Evolutionary conservation across 30 jellyfish, hydroid and myxozoan species (phyloP), one percentile per base, ranked within the genome.

Genomic region (Hydractinia symbiolongicarpus): DNA sequence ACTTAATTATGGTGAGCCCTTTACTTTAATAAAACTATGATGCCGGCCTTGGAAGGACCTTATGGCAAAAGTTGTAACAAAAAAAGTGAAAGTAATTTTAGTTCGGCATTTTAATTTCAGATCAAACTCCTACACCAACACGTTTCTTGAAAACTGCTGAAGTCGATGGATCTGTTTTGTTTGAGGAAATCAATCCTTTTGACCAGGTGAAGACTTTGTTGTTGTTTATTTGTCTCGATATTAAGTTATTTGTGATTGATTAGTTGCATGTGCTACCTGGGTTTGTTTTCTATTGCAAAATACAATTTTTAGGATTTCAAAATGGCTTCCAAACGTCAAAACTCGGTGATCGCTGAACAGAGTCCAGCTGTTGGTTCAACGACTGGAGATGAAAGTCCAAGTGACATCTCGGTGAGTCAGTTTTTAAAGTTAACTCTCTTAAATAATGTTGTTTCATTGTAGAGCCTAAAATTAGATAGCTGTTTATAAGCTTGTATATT

Each of bases 81-180:
- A 30, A 30, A 30, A 30, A 2, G n/a, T n/a, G n/a, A n/a, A n/a
- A n/a, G 53, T 55, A 9, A 50, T n/a, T 51, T 64, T 10, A 10
- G 6, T 13, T 8, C 16, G 54, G 75, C 15, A 4, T 5, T 66
- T 5, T 70, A 3, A 44, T 66, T 73, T 7, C 20, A 90, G 97
- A 90, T 74, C 97, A 90, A 73, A 90, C 97, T 10, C 97, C 97
- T 14, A 90, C 97, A 53, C 97, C 97, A 68, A 85, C 97, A 44
- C 75, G 97, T 64, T 90, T 90, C 79, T 69, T 85, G 40, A 84
- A 88, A 85, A 86, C 91, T 62, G 82, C 94, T 66, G 81, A 88
- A 15, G 97, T 66, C 66, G 95, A 84, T 17, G 95, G 90, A 17
- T 88, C 86, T 4, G 93, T 77, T 16, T 73, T 89, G 15, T 89